These are phyloP conservation scores for Orthonyx spaldingii DNA, from an alignment of 2,113 vertebrate genomes.

Conservation along the genomic window DNA sequence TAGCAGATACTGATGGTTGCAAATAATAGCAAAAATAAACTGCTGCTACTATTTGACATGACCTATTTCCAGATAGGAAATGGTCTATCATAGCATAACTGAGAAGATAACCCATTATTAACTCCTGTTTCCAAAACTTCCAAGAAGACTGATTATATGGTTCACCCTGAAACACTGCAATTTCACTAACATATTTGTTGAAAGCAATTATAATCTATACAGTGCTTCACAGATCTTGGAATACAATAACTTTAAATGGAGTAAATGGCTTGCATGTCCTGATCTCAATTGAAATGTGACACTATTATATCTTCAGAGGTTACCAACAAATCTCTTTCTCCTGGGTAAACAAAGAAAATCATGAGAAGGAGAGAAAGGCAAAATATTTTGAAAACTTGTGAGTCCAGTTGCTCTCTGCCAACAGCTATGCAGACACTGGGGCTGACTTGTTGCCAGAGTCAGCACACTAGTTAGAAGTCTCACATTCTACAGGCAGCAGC, in stretches of 20 bases:
- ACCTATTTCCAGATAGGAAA: constrained; percentile 64
- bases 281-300: constrained; percentile 30
- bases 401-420: constrained; percentile 26
- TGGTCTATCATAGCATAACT: constrained; percentile 43
- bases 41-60: constrained; percentile 45
- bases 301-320: constrained; percentile 39
- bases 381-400: constrained; percentile 41
- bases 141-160: constrained; percentile 63
- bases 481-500: constrained; percentile 17
- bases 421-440: not conserved
- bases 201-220: constrained; percentile 48
- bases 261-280: not conserved
- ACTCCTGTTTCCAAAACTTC: constrained; percentile 57
- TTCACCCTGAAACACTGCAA: constrained; percentile 58
- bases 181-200: constrained; percentile 56
- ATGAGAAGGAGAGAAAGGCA: constrained; percentile 24
- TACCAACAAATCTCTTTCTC: constrained; percentile 32
- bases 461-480: not conserved
- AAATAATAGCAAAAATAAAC: constrained; percentile 56
- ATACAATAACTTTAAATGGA: constrained; percentile 24
- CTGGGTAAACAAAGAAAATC: constrained; percentile 38
- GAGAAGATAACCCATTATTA: constrained; percentile 63
- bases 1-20: constrained; percentile 14
- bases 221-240: constrained; percentile 28
- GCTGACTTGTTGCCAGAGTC: constrained; percentile 52